Conservation (phyloP, 2,113 vertebrate species). For the Lathamus discolor region DNA sequence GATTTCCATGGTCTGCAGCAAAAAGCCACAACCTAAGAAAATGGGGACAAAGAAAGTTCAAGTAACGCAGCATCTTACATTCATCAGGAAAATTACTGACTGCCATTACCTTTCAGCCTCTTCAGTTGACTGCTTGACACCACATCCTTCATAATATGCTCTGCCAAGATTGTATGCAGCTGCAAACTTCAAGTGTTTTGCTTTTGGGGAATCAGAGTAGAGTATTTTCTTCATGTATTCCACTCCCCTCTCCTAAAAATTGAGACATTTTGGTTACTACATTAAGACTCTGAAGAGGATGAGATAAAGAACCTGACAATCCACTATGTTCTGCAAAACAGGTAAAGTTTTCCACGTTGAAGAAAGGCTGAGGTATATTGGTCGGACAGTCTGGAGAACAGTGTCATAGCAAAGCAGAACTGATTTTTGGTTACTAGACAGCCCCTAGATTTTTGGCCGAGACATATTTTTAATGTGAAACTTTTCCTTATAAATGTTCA, state of each 20-base stretch:
- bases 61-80: not conserved
- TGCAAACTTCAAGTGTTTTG: constrained; percentile 75
- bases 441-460: not conserved
- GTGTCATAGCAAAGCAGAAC: not conserved
- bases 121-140: constrained; percentile 63
- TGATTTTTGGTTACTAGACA: not conserved
- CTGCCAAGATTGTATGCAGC: constrained; percentile 83
- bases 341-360: not conserved
- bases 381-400: not conserved
- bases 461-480: not conserved
- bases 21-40: constrained; percentile 76
- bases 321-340: not conserved
- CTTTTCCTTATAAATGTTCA: not conserved
- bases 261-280: not conserved
- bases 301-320: not conserved
- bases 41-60: not conserved
- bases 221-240: constrained; percentile 79
- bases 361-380: not conserved
- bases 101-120: constrained; percentile 80
- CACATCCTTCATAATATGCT: constrained; percentile 79
- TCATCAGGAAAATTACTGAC: not conserved
- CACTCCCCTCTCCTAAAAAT: constrained; percentile 76
- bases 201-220: constrained; percentile 60
- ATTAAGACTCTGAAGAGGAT: not conserved
- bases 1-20: constrained; percentile 81